A percentile compares a stretch with the other conserved stretches of the same genome.
Evolutionary conservation across 2,888 invertebrate species (phyloP).

Genomic region (Hirtodrosophila histrioides): DNA sequence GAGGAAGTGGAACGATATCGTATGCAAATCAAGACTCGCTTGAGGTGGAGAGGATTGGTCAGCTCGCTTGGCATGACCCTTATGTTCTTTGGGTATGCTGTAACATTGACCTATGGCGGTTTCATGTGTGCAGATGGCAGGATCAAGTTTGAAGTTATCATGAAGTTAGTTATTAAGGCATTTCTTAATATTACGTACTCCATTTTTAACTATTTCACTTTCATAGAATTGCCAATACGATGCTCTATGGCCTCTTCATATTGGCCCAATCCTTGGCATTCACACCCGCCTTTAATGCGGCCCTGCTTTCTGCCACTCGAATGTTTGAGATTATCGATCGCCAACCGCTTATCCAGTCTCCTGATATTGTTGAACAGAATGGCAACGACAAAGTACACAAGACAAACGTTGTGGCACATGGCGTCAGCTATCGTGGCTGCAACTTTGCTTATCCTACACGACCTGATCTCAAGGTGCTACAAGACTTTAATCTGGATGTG

Average conservation of each 20-base stretch:
- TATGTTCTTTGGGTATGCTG: constrained; percentile 89
- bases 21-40: constrained; percentile 85
- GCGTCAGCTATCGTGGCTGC: constrained; percentile 87
- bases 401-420: constrained; percentile 62
- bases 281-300: constrained; percentile 90
- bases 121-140: constrained; percentile 87
- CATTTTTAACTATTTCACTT: too few relatives aligned
- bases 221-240: constrained; percentile 88
- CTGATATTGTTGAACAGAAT: constrained; percentile 60
- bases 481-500: constrained; percentile 88
- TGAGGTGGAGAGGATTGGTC: constrained; percentile 88
- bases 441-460: constrained; percentile 93
- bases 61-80: constrained; percentile 89
- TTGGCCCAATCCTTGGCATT: constrained; percentile 91
- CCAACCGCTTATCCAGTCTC: constrained; percentile 86
- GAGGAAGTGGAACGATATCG: constrained; percentile 86
- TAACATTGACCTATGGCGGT: constrained; percentile 90
- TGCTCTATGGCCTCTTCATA: constrained; percentile 91
- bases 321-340: constrained; percentile 88
- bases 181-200: too few relatives aligned
- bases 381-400: constrained; percentile 50
- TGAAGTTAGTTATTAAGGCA: constrained; percentile 86
- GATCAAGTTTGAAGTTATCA: constrained; percentile 88
- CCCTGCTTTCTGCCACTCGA: constrained; percentile 88
- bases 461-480: constrained; percentile 89